Evolutionary conservation across 2,113 vertebrate species (phyloP).

Genomic region (Taurulus bubalis): DNA sequence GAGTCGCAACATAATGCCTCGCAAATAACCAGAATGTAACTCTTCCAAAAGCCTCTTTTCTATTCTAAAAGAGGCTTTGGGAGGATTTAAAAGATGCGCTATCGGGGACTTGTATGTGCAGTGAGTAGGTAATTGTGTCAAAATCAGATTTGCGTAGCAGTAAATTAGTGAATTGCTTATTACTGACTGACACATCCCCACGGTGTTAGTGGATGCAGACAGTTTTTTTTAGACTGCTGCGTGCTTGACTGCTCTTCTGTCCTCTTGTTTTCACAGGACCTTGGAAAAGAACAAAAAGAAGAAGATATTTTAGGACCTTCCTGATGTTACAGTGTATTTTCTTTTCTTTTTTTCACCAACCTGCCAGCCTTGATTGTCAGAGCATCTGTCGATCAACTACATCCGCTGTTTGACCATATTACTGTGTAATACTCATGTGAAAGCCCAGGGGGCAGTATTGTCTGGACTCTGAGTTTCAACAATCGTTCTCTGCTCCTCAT

Average conservation of each 20-base stretch:
- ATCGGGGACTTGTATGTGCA: neutral
- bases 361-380: constrained; percentile 86
- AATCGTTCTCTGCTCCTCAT: constrained; percentile 37
- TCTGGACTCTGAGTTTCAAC: constrained; percentile 34
- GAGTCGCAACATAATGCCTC: too few relatives aligned
- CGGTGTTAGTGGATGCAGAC: neutral
- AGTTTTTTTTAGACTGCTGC: neutral
- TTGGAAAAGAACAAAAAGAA: constrained; percentile 99
- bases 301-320: constrained; percentile 94
- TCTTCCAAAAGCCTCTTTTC: neutral
- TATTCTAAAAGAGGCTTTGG: neutral
- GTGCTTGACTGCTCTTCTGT: neutral
- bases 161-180: neutral
- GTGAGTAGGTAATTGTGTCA: neutral
- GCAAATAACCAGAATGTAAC: neutral
- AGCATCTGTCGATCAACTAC: constrained; percentile 72
- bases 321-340: constrained; percentile 80
- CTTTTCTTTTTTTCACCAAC: constrained; percentile 84
- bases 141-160: neutral
- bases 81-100: neutral
- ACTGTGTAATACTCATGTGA: constrained; percentile 79
- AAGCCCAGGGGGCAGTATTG: constrained; percentile 64
- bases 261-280: constrained; percentile 82
- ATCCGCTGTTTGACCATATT: constrained; percentile 85
- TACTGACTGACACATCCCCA: neutral